A percentile compares a stretch with the other conserved stretches of the same genome.
Conservation (phyloP, 2,797 vertebrate species). For the Hyperoplus immaculatus region DNA sequence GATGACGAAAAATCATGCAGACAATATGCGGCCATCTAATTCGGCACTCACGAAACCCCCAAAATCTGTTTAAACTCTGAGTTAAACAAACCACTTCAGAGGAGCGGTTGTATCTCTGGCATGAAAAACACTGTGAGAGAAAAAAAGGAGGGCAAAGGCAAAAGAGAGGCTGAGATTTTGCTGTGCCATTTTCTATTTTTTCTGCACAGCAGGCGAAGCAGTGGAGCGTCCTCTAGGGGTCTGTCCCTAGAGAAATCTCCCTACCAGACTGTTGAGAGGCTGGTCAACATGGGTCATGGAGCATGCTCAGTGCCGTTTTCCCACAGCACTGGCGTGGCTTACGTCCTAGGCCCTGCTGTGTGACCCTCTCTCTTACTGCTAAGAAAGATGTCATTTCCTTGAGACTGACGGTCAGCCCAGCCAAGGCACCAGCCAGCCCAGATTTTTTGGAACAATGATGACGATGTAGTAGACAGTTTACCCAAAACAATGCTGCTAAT, state of each 20-base stretch:
- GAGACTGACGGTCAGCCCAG: slow-evolving; percentile 22
- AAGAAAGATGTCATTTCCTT: slow-evolving; percentile 71
- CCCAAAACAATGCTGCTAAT: background rate
- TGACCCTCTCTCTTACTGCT: slow-evolving; percentile 68
- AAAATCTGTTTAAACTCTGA: background rate
- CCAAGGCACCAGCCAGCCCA: slow-evolving; percentile 18
- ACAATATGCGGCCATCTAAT: background rate
- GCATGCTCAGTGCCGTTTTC: slow-evolving; percentile 82
- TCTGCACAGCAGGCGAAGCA: slow-evolving; percentile 46
- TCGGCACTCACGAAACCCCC: background rate
- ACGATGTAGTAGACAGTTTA: background rate
- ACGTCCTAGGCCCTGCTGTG: slow-evolving; percentile 69
- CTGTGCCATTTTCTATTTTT: slow-evolving; percentile 54
- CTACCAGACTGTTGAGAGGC: slow-evolving; percentile 47
- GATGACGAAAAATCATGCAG: background rate
- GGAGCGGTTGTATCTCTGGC: background rate
- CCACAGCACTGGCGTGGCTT: slow-evolving; percentile 78
- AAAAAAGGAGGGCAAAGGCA: background rate
- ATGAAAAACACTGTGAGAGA: slow-evolving; percentile 26
- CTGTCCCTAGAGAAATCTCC: slow-evolving; percentile 58
- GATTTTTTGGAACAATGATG: slow-evolving; percentile 5
- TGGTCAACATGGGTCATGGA: slow-evolving; percentile 68
- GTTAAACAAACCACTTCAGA: background rate
- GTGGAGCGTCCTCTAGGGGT: slow-evolving; percentile 59
- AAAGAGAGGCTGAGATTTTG: background rate